A percentile compares a stretch with the other conserved stretches of the same genome.
Conservation (phyloP, 2,797 vertebrate species). For the Hybognathus amarus region DNA sequence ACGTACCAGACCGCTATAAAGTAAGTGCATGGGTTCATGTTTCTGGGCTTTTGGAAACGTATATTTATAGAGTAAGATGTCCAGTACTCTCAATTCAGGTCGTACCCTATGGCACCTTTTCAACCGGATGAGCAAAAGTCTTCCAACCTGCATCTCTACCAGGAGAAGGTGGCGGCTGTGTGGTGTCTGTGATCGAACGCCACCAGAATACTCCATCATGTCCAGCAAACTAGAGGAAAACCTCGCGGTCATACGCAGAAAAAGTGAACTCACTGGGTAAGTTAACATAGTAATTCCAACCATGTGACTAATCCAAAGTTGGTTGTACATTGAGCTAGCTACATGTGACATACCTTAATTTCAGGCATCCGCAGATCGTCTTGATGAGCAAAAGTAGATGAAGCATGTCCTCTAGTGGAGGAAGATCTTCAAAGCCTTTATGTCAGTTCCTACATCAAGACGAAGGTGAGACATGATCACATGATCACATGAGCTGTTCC, state of each 20-base stretch:
- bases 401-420: slow-evolving; percentile 64
- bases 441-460: slow-evolving; percentile 63
- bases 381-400: slow-evolving; percentile 73
- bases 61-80: too few species aligned
- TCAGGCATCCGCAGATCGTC: slow-evolving; percentile 70
- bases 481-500: slow-evolving; percentile 56
- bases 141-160: slow-evolving; percentile 29
- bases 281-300: background rate
- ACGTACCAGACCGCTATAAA: slow-evolving; percentile 68
- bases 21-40: too few species aligned
- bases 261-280: slow-evolving; percentile 66
- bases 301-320: background rate
- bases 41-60: too few species aligned
- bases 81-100: slow-evolving; percentile 71
- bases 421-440: slow-evolving; percentile 61
- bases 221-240: slow-evolving; percentile 61
- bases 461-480: slow-evolving; percentile 55
- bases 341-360: background rate
- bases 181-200: slow-evolving; percentile 68
- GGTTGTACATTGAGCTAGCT: background rate
- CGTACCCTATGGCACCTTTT: slow-evolving; percentile 58
- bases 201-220: slow-evolving; percentile 67
- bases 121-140: slow-evolving; percentile 35
- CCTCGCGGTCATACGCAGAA: slow-evolving; percentile 60
- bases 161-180: slow-evolving; percentile 69